These are phyloP conservation scores for Montifringilla adamsi DNA, from an alignment of 2,113 vertebrate species.

Conservation along the genomic window DNA sequence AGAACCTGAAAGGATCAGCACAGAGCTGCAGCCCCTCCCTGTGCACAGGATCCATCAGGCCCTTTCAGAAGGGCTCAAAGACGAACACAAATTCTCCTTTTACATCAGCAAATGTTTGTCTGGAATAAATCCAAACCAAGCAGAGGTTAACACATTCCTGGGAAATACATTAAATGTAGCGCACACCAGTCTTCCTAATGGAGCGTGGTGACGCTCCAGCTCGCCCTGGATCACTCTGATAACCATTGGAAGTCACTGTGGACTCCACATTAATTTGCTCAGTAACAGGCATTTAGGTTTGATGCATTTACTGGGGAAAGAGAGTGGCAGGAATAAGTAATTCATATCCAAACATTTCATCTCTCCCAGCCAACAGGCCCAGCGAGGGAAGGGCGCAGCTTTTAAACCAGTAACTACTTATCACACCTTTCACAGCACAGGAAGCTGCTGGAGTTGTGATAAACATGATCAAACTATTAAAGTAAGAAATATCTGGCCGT, in stretches of 20 bases:
- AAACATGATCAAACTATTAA: slow-evolving; percentile 40
- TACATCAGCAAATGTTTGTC: slow-evolving; percentile 48
- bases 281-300: slow-evolving; percentile 14
- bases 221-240: background rate
- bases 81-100: slow-evolving; percentile 32
- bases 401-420: slow-evolving; percentile 17
- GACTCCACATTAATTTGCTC: slow-evolving; percentile 1
- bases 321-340: background rate
- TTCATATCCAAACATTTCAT: background rate
- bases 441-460: slow-evolving; percentile 57
- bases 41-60: background rate
- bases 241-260: background rate
- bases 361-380: background rate
- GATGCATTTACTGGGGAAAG: background rate
- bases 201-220: background rate
- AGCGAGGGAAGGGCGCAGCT: background rate
- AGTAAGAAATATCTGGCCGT: slow-evolving; percentile 3
- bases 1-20: background rate
- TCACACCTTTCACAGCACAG: slow-evolving; percentile 48
- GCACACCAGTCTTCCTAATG: background rate
- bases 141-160: slow-evolving; percentile 41
- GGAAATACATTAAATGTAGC: background rate
- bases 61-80: background rate
- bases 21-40: background rate
- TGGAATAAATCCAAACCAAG: slow-evolving; percentile 55